Evolutionary conservation across 2,797 vertebrate species (phyloP), one percentile per base, ranked within the genome.

Genomic region (Bryconaethiops microstoma): DNA sequence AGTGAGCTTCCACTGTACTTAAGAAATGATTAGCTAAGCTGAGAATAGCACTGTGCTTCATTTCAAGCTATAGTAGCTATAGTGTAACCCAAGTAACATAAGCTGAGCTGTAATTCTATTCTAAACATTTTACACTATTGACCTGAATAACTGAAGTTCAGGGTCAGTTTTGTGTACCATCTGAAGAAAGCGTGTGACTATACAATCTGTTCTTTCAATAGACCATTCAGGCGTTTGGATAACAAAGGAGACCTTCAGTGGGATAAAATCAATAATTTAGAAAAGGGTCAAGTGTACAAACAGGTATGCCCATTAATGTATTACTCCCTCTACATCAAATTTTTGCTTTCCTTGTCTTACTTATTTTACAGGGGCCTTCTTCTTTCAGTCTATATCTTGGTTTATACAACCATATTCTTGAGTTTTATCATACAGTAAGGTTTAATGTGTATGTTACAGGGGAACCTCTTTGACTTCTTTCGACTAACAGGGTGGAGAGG

Each of bases 221-320:
- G 95, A 83, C 95, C 95, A 55, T 96, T 96, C 88, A 91, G 95
- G 23, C 91, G 92, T 25, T 76, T 96, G 87, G 95, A 96, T 75
- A 72, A 77, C 45, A 95, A 96, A 1, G 95, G 95, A 29, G 93
- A 95, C 82, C 90, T 95, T 13, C 92, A 89, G 48, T 96, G 95
- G 95, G 94, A 95, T 50, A 94, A 92, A 84, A 96, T 96, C 71
- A 93, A 70, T 10, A 91, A 86, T 83, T 89, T 96, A 85, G 93
- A 96, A 0, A 96, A 95, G 82, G 95, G 95, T n/a, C 92, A 95
- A 73, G 87, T 96, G 65, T 96, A 96, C 88, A 96, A 96, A 86
- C 92, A 94, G 88, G 93, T 95, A 5, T 69, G 42, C 21, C 9
- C 8, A n/a, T 48, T 48, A 23, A 48, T 45, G 40, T 17, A n/a